Evolutionary conservation across 2,888 invertebrate genomes (phyloP).

Genomic region (Drosophila picticornis): DNA sequence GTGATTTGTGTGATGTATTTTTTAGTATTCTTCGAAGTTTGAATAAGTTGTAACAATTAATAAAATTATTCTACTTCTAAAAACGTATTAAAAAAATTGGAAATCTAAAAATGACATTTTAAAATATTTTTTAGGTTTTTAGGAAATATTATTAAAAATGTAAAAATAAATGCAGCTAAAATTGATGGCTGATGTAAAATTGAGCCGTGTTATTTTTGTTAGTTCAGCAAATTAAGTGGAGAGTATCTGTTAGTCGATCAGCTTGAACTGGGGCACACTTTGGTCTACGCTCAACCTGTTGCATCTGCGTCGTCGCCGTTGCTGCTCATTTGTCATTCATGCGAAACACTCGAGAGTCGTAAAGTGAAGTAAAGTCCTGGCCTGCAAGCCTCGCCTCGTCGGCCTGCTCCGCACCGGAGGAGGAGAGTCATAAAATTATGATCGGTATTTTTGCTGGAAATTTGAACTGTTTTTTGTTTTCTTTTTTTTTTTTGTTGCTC

Average conservation of each 20-base stretch:
- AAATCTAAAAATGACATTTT: too few species aligned
- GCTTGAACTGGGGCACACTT: background rate
- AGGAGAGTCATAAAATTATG: constrained; percentile 71
- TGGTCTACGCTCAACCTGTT: constrained; percentile 63
- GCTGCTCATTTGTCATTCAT: constrained; percentile 81
- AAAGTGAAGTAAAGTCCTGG: constrained; percentile 59
- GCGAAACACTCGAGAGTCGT: constrained; percentile 75
- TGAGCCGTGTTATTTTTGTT: background rate
- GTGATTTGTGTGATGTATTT: too few species aligned
- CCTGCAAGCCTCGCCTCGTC: constrained; percentile 32
- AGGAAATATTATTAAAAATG: background rate
- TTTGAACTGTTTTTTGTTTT: constrained; percentile 54
- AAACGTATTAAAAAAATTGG: too few species aligned
- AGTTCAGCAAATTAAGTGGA: accelerated
- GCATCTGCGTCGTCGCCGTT: constrained; percentile 49
- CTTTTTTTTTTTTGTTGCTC: constrained; percentile 43
- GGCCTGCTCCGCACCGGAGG: constrained; percentile 5
- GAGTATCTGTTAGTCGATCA: background rate
- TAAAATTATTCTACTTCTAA: too few species aligned
- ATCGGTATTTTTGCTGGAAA: constrained; percentile 74
- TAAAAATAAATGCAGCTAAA: background rate
- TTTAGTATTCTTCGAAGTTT: too few species aligned
- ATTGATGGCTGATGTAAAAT: background rate
- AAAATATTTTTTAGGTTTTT: too few species aligned
- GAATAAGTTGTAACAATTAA: too few species aligned